Base-by-base conservation (phyloP, 2,113 vertebrate species). In the Lynx canadensis region DNA sequence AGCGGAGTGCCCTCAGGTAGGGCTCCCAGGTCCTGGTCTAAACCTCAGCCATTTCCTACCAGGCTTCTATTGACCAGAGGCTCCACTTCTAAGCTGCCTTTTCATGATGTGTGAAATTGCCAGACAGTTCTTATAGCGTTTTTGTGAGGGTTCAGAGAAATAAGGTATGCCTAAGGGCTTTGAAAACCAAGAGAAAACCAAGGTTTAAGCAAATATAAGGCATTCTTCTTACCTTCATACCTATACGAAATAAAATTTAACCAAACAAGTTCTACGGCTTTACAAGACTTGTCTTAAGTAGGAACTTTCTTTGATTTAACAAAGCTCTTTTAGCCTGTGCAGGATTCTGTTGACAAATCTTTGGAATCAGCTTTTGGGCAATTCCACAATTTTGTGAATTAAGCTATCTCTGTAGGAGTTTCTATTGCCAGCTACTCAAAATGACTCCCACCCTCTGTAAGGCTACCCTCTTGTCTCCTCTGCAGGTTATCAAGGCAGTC, bases 181-280 rank as follows among this genome's bases (percentile, higher is more conserved):
- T 84, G 66, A 85, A 84, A 90, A 76, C n/a, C 25, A 23, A 60
- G 50, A 50, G 57, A 60, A 60, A 60, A 60, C 41, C 76, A 31
- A 76, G 48, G 29, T 82, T 69, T 68, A 92, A 82, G 65, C 83
- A 86, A 87, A 87, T 69, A 27, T 8, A 85, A 94, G 36, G 29
- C 48, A 80, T 69, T 83, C 1, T 83, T 73, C 23, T 57, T 60
- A 84, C 13, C 80, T 63, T n/a, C 4, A 50, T 0, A 23, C 78
- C 15, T 90, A 5, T 71, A 74, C 82, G 16, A 92, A 94, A 66
- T 71, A 50, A 38, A 95, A 91, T 95, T 79, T 71, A 97, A 89
- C 69, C 80, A 57, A 95, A 52, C n/a, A 86, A 85, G 25, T 29
- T 83, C 48, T 60, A 11, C 7, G 48, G 18, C 14, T 91, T 91